These are phyloP conservation scores for Anneissia japonica DNA, from an alignment of 35 echinoderm and acorn worm genomes.

Conservation along the genomic window DNA sequence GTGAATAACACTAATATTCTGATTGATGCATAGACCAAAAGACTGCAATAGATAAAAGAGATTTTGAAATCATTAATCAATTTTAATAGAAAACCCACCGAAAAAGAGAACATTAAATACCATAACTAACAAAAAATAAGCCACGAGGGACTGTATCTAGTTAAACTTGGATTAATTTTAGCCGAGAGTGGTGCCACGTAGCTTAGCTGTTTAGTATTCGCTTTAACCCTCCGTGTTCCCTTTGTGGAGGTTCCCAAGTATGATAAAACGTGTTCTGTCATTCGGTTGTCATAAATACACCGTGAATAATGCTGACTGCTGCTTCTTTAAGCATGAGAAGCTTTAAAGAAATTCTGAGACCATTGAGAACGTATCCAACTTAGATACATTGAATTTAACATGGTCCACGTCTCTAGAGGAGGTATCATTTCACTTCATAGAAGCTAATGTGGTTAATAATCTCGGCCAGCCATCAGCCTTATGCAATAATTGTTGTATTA, in stretches of 20 bases:
- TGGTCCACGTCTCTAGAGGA: not conserved
- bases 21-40: not conserved
- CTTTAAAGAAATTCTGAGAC: too few relatives aligned
- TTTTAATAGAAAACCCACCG: not conserved
- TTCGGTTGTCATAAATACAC: too few relatives aligned
- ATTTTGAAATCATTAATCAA: not conserved
- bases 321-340: too few relatives aligned
- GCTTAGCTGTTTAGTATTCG: not conserved
- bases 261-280: too few relatives aligned
- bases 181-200: not conserved
- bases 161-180: not conserved
- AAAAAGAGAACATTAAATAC: not conserved
- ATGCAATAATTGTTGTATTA: not conserved
- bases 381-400: not conserved
- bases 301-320: too few relatives aligned
- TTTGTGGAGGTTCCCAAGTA: too few relatives aligned
- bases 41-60: conserved; percentile 1
- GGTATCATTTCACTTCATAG: not conserved
- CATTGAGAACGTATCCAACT: not conserved
- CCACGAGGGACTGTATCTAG: not conserved
- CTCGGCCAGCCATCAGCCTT: not conserved
- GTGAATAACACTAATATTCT: not conserved
- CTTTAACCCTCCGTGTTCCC: too few relatives aligned
- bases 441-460: not conserved
- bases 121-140: not conserved